phyloP scores from a whole-genome alignment of 2,888 invertebrate genomes.

The Luperina nickerlii region DNA sequence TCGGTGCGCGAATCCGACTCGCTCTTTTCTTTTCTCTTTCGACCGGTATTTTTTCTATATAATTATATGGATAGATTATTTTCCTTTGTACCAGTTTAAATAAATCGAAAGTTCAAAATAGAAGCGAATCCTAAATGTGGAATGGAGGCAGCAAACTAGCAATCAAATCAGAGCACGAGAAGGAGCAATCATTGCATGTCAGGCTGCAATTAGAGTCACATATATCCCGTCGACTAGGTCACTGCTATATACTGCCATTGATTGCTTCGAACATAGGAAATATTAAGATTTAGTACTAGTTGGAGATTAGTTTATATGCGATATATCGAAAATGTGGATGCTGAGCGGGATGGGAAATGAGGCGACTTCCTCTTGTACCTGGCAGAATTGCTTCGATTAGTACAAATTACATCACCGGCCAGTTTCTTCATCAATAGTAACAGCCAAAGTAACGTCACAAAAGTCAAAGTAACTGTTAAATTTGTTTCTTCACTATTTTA shows the following conservation, averaged over 20 bases:
- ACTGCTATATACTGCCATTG: slow-evolving; percentile 50
- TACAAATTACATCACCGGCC: slow-evolving; percentile 14
- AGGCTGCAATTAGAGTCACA: slow-evolving; percentile 73
- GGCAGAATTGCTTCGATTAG: slow-evolving; percentile 55
- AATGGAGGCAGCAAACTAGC: slow-evolving; percentile 66
- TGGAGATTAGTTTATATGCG: slow-evolving; percentile 61
- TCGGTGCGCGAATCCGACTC: no score
- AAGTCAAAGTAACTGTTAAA: no score
- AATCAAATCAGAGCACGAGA: slow-evolving; percentile 80
- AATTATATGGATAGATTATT: neutral
- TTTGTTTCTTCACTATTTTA: no score
- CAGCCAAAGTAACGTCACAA: no score
- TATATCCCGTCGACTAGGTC: slow-evolving; percentile 60
- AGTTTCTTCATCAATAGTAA: no score
- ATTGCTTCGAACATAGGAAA: slow-evolving; percentile 52
- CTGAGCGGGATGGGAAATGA: slow-evolving; percentile 65
- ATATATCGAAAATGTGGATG: slow-evolving; percentile 54
- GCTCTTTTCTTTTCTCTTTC: no score
- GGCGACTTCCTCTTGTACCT: slow-evolving; percentile 61
- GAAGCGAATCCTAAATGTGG: slow-evolving; percentile 64
- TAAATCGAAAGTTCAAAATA: slow-evolving; percentile 17
- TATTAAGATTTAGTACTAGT: slow-evolving; percentile 45
- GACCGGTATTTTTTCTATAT: neutral
- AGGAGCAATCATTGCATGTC: slow-evolving; percentile 79
- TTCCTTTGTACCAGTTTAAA: neutral